Evolutionary conservation across 2,113 vertebrate species (phyloP).

Genomic region (Austrofundulus limnaeus): DNA sequence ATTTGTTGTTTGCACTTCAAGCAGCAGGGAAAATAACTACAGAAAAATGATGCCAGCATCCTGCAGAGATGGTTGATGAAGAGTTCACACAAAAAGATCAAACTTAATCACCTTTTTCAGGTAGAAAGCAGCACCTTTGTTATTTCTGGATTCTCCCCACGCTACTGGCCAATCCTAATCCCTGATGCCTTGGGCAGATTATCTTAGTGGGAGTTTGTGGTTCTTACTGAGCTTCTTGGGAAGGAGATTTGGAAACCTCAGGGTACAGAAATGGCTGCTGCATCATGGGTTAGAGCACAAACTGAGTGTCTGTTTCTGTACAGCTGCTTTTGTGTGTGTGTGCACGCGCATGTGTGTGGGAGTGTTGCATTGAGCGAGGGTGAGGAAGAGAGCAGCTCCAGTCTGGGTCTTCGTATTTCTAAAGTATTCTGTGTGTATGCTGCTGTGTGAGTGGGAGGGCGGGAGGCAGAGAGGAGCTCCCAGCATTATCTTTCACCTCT

Average conservation of each 20-base stretch:
- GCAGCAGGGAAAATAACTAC: too few relatives aligned
- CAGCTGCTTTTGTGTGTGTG: slow-evolving; percentile 11
- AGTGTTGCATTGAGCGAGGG: slow-evolving; percentile 54
- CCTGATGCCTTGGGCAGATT: too few relatives aligned
- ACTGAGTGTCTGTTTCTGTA: slow-evolving; percentile 12
- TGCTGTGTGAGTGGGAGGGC: slow-evolving; percentile 29
- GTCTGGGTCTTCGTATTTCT: slow-evolving; percentile 63
- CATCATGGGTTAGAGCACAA: slow-evolving; percentile 17
- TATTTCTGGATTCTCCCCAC: too few relatives aligned
- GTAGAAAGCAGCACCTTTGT: too few relatives aligned
- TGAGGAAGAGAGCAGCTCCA: slow-evolving; percentile 49
- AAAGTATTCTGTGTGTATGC: slow-evolving; percentile 19
- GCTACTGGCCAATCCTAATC: too few relatives aligned
- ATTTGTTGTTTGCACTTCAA: too few relatives aligned
- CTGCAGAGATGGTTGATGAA: too few relatives aligned
- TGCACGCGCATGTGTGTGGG: too few relatives aligned
- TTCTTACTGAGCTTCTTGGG: not conserved
- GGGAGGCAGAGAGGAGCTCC: slow-evolving; percentile 40
- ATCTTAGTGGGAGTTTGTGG: not conserved
- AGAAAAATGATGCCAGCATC: too few relatives aligned
- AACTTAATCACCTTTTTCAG: too few relatives aligned
- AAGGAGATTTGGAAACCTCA: not conserved
- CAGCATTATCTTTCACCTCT: slow-evolving; percentile 67
- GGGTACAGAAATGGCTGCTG: slow-evolving; percentile 19
- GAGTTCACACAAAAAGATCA: too few relatives aligned